Base-by-base conservation (phyloP, 2,797 vertebrate species). In the Sylvia borin region DNA sequence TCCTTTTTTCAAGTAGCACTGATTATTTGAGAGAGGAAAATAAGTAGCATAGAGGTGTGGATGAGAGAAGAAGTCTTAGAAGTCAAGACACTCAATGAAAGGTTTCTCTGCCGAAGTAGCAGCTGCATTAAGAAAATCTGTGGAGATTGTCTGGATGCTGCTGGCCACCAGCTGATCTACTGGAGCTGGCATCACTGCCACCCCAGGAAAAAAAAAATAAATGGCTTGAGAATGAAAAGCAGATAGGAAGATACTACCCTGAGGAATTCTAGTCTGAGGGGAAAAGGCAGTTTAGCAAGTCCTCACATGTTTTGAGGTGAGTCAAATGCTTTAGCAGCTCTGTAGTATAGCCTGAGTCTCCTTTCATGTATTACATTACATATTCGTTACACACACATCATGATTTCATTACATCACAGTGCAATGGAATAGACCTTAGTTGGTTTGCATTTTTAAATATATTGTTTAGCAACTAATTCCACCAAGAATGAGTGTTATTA, bases 381-480 rank as follows among this genome's bases (percentile, higher is more conserved):
- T 61, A 40, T 61, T 61, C 12, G 29, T 13, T 40, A 20, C 26
- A 61, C 40, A 40, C 26, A 61, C 36, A 20, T 40, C 36, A 61
- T 40, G 36, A 40, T 40, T 61, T 61, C 58, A 40, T 40, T 40
- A 40, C 26, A 2, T 78, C 60, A 36, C 22, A 53, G 32, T 40
- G 19, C 26, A 36, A 20, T 42, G 47, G 34, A 53, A 26, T 36
- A 66, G 10, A 47, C 21, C 10, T 65, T 47, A 36, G 26, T 3
- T 60, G 26, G 80, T 92, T 77, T 90, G 47, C 31, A 40, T 47
- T 84, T 76, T 71, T 17, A 79, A 88, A 57, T 73, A 45, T 48
- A 40, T 61, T 64, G 31, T 77, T 64, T 64, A 92, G 77, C 68
- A 96, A 95, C 89, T 50, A 64, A 93, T 76, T 86, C 87, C 13